Percentiles rank a stretch among this genome's conserved stretches.
phyloP scores from a whole-genome alignment of 2,888 invertebrate genomes.

The Sminthurinus aureus region DNA sequence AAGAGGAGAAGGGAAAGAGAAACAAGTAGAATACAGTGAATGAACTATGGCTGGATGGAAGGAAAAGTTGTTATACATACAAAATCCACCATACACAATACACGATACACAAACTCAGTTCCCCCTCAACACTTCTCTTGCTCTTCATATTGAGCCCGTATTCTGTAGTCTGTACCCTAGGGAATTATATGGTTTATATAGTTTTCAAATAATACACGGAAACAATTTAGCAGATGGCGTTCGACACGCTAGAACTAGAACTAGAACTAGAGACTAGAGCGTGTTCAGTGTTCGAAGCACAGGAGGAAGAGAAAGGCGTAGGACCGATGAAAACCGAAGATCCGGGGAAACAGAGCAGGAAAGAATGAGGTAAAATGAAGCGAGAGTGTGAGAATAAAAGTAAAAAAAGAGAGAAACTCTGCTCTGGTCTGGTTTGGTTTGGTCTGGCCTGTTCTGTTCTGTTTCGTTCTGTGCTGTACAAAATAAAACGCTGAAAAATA shows the following conservation, averaged over 20 bases:
- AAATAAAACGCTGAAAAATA: too few relatives aligned
- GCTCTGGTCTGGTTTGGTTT: neutral
- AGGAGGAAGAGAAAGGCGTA: neutral
- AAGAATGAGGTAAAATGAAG: neutral
- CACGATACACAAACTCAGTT: too few relatives aligned
- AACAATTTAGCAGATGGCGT: neutral
- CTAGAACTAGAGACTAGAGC: too few relatives aligned
- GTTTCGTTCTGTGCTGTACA: too few relatives aligned
- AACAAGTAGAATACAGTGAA: too few relatives aligned
- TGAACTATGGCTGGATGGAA: too few relatives aligned
- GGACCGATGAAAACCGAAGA: neutral
- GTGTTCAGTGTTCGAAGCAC: too few relatives aligned
- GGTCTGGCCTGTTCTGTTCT: too few relatives aligned
- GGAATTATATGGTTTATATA: neutral
- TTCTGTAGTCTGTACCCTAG: neutral
- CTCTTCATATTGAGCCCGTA: neutral
- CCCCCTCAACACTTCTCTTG: neutral
- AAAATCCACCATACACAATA: too few relatives aligned
- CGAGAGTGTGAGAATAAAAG: neutral
- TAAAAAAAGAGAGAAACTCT: neutral
- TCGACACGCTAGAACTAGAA: neutral
- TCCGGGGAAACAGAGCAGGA: neutral
- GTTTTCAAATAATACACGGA: neutral
- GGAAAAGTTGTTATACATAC: too few relatives aligned
- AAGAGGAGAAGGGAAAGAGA: too few relatives aligned